Evolutionary conservation across 2,113 vertebrate genomes (phyloP).

Genomic region (Colinus virginianus): DNA sequence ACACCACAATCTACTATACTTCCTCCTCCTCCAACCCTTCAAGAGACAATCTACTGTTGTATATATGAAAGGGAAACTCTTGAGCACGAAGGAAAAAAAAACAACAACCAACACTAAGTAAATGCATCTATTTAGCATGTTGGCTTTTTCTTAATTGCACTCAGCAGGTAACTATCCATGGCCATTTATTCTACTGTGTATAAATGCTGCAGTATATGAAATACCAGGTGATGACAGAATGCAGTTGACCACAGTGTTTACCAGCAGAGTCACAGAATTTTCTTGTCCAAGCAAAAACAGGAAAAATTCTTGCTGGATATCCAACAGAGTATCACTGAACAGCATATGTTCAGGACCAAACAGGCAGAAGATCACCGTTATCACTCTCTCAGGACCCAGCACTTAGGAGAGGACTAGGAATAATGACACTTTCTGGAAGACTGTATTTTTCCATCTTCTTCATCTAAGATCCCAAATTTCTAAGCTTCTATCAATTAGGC

Average conservation of each 20-base stretch:
- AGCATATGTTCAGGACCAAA: not conserved
- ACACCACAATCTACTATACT: not conserved
- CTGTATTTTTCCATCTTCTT: accelerated
- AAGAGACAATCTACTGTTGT: not conserved
- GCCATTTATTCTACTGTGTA: not conserved
- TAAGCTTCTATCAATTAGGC: not conserved
- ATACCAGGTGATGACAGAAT: not conserved
- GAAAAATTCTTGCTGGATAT: not conserved
- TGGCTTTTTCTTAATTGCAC: not conserved
- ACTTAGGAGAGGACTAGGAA: not conserved
- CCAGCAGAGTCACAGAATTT: not conserved
- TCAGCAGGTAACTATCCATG: not conserved
- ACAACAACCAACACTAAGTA: not conserved
- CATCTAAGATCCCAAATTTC: not conserved
- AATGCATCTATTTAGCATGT: not conserved
- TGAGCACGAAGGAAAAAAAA: not conserved
- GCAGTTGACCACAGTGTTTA: not conserved
- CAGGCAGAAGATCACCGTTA: not conserved
- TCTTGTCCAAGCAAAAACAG: not conserved
- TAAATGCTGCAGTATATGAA: not conserved
- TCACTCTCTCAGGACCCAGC: not conserved
- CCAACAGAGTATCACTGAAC: not conserved
- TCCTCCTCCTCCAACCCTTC: not conserved
- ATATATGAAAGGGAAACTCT: not conserved
- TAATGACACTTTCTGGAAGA: not conserved